Conservation (phyloP, 2,113 vertebrate genomes). For the Pachypanchax playfairii region DNA sequence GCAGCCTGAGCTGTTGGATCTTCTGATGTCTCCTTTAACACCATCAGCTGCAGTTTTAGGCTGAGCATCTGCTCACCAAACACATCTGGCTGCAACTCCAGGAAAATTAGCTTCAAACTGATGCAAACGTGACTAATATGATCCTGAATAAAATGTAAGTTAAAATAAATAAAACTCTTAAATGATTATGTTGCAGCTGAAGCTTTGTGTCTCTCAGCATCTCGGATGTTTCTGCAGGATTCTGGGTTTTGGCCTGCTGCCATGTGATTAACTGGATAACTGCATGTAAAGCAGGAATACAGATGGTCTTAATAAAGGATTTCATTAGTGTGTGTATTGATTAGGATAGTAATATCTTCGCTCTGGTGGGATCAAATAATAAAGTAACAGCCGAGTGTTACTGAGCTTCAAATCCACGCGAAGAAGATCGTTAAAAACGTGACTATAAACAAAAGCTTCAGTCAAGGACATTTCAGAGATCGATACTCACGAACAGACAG, state of each 20-base stretch:
- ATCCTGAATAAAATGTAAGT: too few relatives aligned
- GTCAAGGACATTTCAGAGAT: neutral
- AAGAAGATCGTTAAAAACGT: neutral
- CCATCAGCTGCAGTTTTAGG: too few relatives aligned
- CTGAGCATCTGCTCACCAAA: too few relatives aligned
- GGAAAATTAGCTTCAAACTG: too few relatives aligned
- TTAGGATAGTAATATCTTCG: neutral
- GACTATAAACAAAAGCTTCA: neutral
- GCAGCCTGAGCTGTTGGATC: too few relatives aligned
- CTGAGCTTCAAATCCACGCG: neutral
- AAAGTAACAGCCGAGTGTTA: neutral
- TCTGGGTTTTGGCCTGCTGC: neutral
- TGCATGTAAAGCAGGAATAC: neutral
- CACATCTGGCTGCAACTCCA: too few relatives aligned
- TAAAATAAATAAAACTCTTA: too few relatives aligned
- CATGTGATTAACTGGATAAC: neutral
- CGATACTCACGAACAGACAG: conserved; percentile 90
- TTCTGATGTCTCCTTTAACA: too few relatives aligned
- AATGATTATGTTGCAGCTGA: too few relatives aligned
- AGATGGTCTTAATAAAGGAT: neutral
- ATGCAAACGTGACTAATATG: too few relatives aligned
- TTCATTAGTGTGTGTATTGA: accelerated
- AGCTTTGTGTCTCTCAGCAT: too few relatives aligned
- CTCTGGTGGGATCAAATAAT: neutral
- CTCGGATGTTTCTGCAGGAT: too few relatives aligned